Conservation (phyloP, 2,888 invertebrate genomes). For the Julus scandinavius region DNA sequence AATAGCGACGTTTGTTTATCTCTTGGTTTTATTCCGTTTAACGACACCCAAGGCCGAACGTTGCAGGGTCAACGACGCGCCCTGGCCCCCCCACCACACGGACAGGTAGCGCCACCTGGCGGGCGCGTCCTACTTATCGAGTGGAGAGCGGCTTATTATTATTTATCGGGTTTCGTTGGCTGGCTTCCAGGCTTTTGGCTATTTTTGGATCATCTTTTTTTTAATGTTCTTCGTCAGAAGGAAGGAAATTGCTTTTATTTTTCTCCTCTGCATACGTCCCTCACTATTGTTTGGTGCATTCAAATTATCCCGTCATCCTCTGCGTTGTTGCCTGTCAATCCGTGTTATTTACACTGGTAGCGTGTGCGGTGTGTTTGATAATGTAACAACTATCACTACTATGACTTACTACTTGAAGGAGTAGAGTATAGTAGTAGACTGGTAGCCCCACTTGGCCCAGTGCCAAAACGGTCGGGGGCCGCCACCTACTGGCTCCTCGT, state of each 20-base stretch:
- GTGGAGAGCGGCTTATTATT: neutral
- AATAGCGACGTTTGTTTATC: neutral
- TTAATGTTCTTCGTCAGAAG: neutral
- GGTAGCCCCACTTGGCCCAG: neutral
- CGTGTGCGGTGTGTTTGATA: neutral
- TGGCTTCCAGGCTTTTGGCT: constrained; percentile 13
- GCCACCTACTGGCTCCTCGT: no score
- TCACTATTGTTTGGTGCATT: constrained; percentile 3
- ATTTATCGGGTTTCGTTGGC: constrained; percentile 15
- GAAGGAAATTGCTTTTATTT: constrained; percentile 14
- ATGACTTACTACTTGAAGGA: neutral
- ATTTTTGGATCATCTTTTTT: constrained; percentile 28
- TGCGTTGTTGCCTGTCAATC: neutral
- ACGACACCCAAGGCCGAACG: neutral
- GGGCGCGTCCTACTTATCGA: constrained; percentile 2
- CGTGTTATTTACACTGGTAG: neutral
- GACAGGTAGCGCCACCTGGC: neutral
- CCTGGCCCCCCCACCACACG: neutral
- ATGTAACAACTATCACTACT: neutral
- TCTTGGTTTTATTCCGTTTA: neutral
- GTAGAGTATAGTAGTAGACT: neutral
- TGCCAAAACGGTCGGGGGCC: neutral
- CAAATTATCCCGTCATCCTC: neutral
- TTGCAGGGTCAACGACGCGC: neutral
- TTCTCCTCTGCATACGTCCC: neutral